A percentile compares a stretch with the other conserved stretches of the same genome.
Conservation (phyloP, 2,888 invertebrate genomes). For the Druceiella hillmani region DNA sequence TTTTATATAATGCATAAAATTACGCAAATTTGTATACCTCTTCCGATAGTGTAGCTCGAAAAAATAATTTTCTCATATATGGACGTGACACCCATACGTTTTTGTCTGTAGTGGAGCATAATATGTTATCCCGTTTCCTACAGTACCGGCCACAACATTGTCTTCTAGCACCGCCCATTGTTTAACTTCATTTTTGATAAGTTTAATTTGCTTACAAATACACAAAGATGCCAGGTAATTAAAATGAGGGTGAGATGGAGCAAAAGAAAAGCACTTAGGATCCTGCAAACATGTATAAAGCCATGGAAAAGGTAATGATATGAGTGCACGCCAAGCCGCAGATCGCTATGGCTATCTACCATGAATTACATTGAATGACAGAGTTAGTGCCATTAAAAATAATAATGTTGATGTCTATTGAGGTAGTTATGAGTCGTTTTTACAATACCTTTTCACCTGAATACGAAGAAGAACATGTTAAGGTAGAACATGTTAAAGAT, state of each 20-base stretch:
- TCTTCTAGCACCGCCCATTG: slow-evolving; percentile 10
- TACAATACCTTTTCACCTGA: slow-evolving; percentile 10
- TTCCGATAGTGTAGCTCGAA: too few relatives aligned
- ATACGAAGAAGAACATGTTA: too few relatives aligned
- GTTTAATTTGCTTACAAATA: slow-evolving; percentile 13
- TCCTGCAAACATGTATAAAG: slow-evolving; percentile 16
- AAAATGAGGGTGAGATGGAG: slow-evolving; percentile 18
- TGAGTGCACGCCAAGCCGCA: too few relatives aligned
- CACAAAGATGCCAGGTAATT: slow-evolving; percentile 17
- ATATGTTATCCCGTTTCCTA: slow-evolving; percentile 7
- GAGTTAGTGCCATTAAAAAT: slow-evolving; percentile 8
- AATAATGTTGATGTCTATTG: slow-evolving; percentile 8
- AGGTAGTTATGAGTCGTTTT: slow-evolving; percentile 13
- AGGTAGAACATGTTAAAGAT: slow-evolving; percentile 11
- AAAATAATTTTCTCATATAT: too few relatives aligned
- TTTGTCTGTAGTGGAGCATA: slow-evolving; percentile 1
- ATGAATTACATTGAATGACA: slow-evolving; percentile 12
- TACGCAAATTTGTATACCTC: too few relatives aligned
- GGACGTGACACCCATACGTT: too few relatives aligned
- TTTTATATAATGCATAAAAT: slow-evolving; percentile 1
- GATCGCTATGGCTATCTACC: slow-evolving; percentile 16
- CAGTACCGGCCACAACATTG: slow-evolving; percentile 7
- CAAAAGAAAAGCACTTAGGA: slow-evolving; percentile 21
- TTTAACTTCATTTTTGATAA: slow-evolving; percentile 7
- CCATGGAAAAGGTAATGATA: slow-evolving; percentile 19